Base-by-base conservation (phyloP, 2,888 invertebrate species). In the Malacosoma neustria region DNA sequence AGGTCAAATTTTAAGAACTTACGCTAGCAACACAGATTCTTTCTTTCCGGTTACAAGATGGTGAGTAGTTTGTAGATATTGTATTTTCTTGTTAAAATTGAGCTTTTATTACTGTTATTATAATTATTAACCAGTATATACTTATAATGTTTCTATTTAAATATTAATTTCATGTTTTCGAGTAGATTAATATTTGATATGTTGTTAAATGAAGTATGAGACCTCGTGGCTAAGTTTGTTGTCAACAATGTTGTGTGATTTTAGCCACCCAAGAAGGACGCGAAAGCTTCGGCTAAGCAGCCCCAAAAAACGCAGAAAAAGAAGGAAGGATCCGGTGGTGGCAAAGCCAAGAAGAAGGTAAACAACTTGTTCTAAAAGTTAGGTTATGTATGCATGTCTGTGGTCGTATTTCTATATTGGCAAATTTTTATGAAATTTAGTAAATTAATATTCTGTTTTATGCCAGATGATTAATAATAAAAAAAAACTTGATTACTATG, bases 281-380 rank as follows among this genome's bases (percentile, higher is more conserved):
- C 95, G 11, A 96, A 96, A 85, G 89, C 93, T 63, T 92, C 93
- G 79, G 92, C 95, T 44, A 96, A 96, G 80, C 95, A 95, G 87
- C 95, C 96, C 46, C 96, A 96, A 67, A 96, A 96, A 75, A 95
- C 95, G 50, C 95, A 95, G 61, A 97, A 97, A 87, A 97, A 97
- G 89, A 97, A 97, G 87, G 97, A 97, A 76, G 96, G 97, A 72
- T 95, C 95, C 66, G 93, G 94, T 53, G 96, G 96, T 59, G 96
- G 96, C 55, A 97, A 96, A 88, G 96, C 96, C 66, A 97, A 97
- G 75, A 97, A 97, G 95, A 97, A 97, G 96, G 93, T 92, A 80
- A 69, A 67, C 52, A 59, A 53, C 12, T 49, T 40, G 43, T 30
- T 29, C 5, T 11, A 34, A 47, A 62, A 61, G 61, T 75, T 58